A percentile compares a stretch with the other conserved stretches of the same genome.
Conservation (phyloP, 2,888 invertebrate species). For the Lithophane semibrunnea region DNA sequence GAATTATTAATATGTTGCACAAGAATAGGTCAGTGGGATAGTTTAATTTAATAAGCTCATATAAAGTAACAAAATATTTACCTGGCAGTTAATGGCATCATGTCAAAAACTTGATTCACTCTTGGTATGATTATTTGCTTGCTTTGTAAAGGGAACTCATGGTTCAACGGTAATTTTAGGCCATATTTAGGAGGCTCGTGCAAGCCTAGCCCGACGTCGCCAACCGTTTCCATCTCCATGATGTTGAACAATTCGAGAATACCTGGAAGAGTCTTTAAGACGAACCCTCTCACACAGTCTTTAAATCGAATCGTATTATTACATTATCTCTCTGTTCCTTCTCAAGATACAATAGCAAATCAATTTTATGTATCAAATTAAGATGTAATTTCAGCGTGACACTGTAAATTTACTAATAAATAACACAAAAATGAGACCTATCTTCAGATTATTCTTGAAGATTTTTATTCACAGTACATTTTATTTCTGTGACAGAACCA, state of each 20-base stretch:
- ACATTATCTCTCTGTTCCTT: conserved; percentile 46
- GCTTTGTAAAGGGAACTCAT: conserved; percentile 94
- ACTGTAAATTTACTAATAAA: conserved; percentile 16
- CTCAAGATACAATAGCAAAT: conserved; percentile 41
- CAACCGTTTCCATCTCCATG: conserved; percentile 72
- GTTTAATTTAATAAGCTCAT: not conserved
- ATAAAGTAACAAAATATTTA: conserved; percentile 71
- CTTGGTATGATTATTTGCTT: conserved; percentile 92
- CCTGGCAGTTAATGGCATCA: conserved; percentile 94
- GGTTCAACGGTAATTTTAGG: conserved; percentile 93
- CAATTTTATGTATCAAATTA: conserved; percentile 38
- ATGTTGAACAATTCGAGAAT: conserved; percentile 33
- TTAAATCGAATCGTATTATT: conserved; percentile 35
- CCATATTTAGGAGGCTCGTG: conserved; percentile 92
- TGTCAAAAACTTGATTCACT: conserved; percentile 92
- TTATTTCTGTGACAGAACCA: conserved; percentile 20
- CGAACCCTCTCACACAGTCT: conserved; percentile 22
- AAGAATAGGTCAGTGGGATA: too few relatives aligned
- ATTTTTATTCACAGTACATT: not conserved
- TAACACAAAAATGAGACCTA: conserved; percentile 4
- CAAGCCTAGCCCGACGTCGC: conserved; percentile 64
- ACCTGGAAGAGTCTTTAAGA: conserved; percentile 9
- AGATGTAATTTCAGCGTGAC: conserved; percentile 13
- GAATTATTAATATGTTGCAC: conserved; percentile 1
- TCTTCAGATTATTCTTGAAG: not conserved